Evolutionary conservation across 2,888 invertebrate genomes (phyloP).

Genomic region (Acanthosepion lycidas): DNA sequence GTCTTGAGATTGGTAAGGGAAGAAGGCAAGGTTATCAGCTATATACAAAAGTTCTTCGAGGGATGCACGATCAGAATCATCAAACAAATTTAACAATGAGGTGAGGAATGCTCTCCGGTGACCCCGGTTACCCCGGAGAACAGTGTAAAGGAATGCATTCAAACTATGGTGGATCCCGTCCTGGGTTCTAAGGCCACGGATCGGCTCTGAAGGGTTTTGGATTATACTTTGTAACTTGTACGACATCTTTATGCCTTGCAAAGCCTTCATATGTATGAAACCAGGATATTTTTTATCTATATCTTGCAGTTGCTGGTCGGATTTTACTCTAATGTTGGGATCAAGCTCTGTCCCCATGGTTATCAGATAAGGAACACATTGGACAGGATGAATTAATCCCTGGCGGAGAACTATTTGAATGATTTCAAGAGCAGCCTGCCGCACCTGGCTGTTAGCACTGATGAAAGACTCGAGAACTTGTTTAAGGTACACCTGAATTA

Average conservation of each 20-base stretch:
- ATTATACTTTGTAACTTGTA: slow-evolving; percentile 78
- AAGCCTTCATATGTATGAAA: slow-evolving; percentile 93
- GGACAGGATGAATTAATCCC: slow-evolving; percentile 92
- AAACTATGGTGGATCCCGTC: slow-evolving; percentile 84
- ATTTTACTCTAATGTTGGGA: slow-evolving; percentile 89
- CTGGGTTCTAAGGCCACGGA: slow-evolving; percentile 88
- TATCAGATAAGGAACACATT: slow-evolving; percentile 97
- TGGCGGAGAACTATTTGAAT: slow-evolving; percentile 95
- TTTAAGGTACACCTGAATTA: slow-evolving; percentile 96
- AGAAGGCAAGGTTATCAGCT: slow-evolving; percentile 98
- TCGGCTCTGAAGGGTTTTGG: slow-evolving; percentile 76
- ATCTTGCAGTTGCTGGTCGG: slow-evolving; percentile 96
- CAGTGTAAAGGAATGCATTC: slow-evolving; percentile 94
- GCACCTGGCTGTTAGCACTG: slow-evolving; percentile 85
- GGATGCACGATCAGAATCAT: slow-evolving; percentile 85
- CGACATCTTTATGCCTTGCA: slow-evolving; percentile 92
- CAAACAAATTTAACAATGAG: slow-evolving; percentile 94
- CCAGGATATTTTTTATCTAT: slow-evolving; percentile 99
- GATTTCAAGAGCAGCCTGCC: slow-evolving; percentile 92
- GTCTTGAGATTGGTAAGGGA: slow-evolving; percentile 94
- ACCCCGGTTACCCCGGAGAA: slow-evolving; percentile 91
- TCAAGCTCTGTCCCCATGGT: slow-evolving; percentile 97
- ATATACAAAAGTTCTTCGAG: slow-evolving; percentile 96
- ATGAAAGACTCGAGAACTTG: slow-evolving; percentile 94
- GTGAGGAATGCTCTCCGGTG: slow-evolving; percentile 93